Evolutionary conservation across 2,888 invertebrate genomes (phyloP).

Genomic region (Dicycla oo): DNA sequence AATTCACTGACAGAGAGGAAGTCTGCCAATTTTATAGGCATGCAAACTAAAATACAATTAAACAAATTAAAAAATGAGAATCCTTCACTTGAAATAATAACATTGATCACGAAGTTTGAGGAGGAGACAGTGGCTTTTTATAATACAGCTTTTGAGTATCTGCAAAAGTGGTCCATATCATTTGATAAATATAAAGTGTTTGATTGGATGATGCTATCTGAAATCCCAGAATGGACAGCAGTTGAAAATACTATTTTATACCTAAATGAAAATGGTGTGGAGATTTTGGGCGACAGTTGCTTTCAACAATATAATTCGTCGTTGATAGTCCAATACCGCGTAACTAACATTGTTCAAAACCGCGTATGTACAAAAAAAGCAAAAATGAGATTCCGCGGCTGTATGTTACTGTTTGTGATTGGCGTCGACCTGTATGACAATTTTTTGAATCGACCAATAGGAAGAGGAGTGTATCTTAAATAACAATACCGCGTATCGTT

Average conservation of each 20-base stretch:
- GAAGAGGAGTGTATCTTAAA: too few relatives aligned
- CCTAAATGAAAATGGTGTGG: slow-evolving; percentile 24
- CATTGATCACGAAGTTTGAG: slow-evolving; percentile 41
- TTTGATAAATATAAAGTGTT: slow-evolving; percentile 36
- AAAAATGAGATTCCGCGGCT: too few relatives aligned
- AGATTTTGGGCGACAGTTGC: slow-evolving; percentile 27
- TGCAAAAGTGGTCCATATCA: slow-evolving; percentile 29
- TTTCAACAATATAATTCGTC: slow-evolving; percentile 30
- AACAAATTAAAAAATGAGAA: slow-evolving; percentile 10
- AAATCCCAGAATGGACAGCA: slow-evolving; percentile 33
- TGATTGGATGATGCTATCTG: slow-evolving; percentile 39
- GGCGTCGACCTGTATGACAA: too few relatives aligned
- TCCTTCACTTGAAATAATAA: slow-evolving; percentile 30
- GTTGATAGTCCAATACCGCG: too few relatives aligned
- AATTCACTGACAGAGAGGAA: slow-evolving; percentile 32
- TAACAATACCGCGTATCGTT: too few relatives aligned
- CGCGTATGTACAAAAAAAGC: too few relatives aligned
- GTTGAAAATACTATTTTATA: slow-evolving; percentile 33
- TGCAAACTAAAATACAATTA: slow-evolving; percentile 36
- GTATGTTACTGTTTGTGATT: too few relatives aligned
- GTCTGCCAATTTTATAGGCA: slow-evolving; percentile 31
- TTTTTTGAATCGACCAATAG: too few relatives aligned
- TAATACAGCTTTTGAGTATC: slow-evolving; percentile 37
- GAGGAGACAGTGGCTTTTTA: slow-evolving; percentile 43
- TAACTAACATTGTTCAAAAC: too few relatives aligned